These are phyloP conservation scores for Anthonomus grandis DNA, from an alignment of 1,140 invertebrate species.

Conservation along the genomic window DNA sequence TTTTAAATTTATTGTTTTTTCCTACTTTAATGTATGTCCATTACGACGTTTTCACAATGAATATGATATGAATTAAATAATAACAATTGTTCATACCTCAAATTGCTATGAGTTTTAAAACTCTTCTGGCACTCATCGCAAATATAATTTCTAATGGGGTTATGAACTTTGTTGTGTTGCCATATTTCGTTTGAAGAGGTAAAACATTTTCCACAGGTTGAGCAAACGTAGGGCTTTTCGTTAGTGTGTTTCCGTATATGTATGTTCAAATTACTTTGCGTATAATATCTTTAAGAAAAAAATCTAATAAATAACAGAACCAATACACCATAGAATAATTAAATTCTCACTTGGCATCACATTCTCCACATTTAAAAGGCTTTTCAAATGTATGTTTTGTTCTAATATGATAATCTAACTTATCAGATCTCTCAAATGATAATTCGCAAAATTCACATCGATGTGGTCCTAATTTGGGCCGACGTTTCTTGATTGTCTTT, in stretches of 20 bases:
- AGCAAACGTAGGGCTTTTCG: slow-evolving; percentile 31
- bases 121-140: slow-evolving; percentile 26
- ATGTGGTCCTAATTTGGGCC: slow-evolving; percentile 25
- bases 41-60: too few species aligned
- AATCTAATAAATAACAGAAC: neutral
- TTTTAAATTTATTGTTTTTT: too few species aligned
- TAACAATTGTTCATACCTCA: slow-evolving; percentile 18
- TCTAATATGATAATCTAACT: slow-evolving; percentile 24
- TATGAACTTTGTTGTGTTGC: slow-evolving; percentile 34
- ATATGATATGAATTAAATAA: too few species aligned
- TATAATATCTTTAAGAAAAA: slow-evolving; percentile 19
- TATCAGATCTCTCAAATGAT: slow-evolving; percentile 25
- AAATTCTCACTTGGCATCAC: slow-evolving; percentile 28
- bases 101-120: slow-evolving; percentile 32
- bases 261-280: slow-evolving; percentile 23
- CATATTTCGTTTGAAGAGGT: slow-evolving; percentile 28
- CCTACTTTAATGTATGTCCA: too few species aligned
- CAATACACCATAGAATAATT: neutral
- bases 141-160: slow-evolving; percentile 27
- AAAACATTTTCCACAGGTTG: slow-evolving; percentile 31
- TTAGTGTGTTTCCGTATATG: slow-evolving; percentile 31
- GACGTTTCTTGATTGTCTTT: slow-evolving; percentile 15
- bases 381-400: slow-evolving; percentile 34
- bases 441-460: slow-evolving; percentile 28
- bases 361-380: slow-evolving; percentile 33